Evolutionary conservation across 2,888 invertebrate species (phyloP), one percentile per base, ranked within the genome.

Genomic region (Drosophila melanosoma): DNA sequence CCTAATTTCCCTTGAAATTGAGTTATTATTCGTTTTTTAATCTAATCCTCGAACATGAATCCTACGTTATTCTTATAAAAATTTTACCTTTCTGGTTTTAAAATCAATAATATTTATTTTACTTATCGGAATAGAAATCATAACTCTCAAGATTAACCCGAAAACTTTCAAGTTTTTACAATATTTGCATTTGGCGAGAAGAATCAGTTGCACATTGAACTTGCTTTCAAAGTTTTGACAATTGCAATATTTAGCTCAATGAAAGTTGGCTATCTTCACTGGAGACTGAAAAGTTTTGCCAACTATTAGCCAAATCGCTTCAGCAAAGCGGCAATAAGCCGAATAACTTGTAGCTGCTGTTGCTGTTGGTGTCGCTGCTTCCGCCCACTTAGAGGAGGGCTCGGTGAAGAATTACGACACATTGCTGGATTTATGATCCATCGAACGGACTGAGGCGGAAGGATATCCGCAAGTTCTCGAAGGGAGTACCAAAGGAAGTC

Each of bases 371-470:
- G 49, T 15, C 52, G 8, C 23, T 32, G 29, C 32, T 26, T 54
- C 71, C 58, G 60, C 53, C 54, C 60, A 53, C 51, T 52, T 63
- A 66, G 54, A 63, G 65, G 36, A 35, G 65, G 33, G 32, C 62
- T 58, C 56, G 61, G 64, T 63, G 63, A 87, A 89, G 87, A 82
- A 84, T 87, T 85, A 86, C 80, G 78, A 70, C 75, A 59, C 76
- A 69, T 73, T 57, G 75, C 71, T 71, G 77, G 89, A 86, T 86
- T 86, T 86, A 89, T 86, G 89, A 86, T 89, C 80, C 86, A 86
- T 89, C 77, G 85, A 82, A 71, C 69, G 63, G 67, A 66, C 72
- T 59, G 60, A 61, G 62, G 38, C 56, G 70, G 69, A 64, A 73
- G 71, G 71, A 70, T 70, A 77, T 68, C 52, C 72, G 29, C 29